phyloP scores from a whole-genome alignment of 2,113 vertebrate species.

The Chaetura pelagica region DNA sequence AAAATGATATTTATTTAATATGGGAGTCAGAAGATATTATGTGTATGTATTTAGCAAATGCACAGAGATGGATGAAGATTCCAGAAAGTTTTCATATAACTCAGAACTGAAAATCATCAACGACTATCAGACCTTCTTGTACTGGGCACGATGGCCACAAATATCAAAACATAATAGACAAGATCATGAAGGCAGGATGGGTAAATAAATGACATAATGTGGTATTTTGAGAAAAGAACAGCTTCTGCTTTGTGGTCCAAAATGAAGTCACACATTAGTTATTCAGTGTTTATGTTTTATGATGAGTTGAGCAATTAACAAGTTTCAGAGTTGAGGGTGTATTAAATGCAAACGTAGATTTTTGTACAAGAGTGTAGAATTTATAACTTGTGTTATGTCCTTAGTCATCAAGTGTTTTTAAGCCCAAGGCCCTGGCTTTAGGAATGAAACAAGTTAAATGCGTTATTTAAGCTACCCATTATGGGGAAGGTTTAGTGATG shows the following conservation, averaged over 20 bases:
- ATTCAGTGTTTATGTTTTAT: not conserved
- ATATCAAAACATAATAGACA: not conserved
- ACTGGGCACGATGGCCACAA: not conserved
- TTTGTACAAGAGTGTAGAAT: not conserved
- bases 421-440: not conserved
- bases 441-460: not conserved
- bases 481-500: not conserved
- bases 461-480: not conserved
- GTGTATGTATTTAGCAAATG: not conserved
- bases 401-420: not conserved
- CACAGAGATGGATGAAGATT: not conserved
- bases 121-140: not conserved
- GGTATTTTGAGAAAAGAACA: not conserved
- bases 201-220: not conserved
- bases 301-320: not conserved
- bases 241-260: not conserved
- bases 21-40: not conserved
- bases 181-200: not conserved
- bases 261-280: not conserved
- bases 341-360: not conserved
- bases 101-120: slow-evolving; percentile 1
- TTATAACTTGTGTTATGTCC: not conserved
- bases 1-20: slow-evolving; percentile 4
- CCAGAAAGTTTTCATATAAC: not conserved
- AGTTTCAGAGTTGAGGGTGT: not conserved